These are phyloP conservation scores for Zoanthus sansibaricus DNA, from an alignment of 92 coral and sea anemone species.

Conservation along the genomic window DNA sequence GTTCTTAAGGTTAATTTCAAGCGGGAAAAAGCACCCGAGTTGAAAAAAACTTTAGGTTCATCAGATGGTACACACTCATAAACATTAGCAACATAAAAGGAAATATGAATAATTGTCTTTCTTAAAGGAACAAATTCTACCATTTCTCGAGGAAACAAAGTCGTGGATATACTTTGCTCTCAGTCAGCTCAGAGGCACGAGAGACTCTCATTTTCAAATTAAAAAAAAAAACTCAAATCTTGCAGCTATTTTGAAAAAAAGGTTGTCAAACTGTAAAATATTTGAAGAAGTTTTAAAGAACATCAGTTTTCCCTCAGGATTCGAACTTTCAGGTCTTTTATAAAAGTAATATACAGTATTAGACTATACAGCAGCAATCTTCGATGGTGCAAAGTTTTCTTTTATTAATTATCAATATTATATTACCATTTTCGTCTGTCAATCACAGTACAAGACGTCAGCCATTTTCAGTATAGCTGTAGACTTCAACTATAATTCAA, in stretches of 20 bases:
- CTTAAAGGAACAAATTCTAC: constrained; percentile 13
- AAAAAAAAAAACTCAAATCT: not conserved
- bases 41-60: not conserved
- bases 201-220: not conserved
- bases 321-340: too few species aligned
- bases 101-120: not conserved
- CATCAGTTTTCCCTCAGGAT: too few species aligned
- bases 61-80: not conserved
- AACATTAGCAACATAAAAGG: not conserved
- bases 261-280: not conserved
- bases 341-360: too few species aligned
- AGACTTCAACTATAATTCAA: too few species aligned
- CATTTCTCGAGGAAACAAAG: not conserved
- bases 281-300: not conserved
- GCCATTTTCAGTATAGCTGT: too few species aligned
- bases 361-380: too few species aligned
- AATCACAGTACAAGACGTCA: too few species aligned
- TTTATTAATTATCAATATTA: too few species aligned
- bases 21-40: not conserved
- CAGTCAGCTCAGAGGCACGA: not conserved
- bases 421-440: too few species aligned
- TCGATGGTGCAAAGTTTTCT: too few species aligned
- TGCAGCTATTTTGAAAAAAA: not conserved
- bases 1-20: not conserved
- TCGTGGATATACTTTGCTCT: constrained; percentile 5